A percentile compares a stretch with the other conserved stretches of the same genome.
Evolutionary conservation across 2,888 invertebrate genomes (phyloP).

Genomic region (Diabrotica balteata): DNA sequence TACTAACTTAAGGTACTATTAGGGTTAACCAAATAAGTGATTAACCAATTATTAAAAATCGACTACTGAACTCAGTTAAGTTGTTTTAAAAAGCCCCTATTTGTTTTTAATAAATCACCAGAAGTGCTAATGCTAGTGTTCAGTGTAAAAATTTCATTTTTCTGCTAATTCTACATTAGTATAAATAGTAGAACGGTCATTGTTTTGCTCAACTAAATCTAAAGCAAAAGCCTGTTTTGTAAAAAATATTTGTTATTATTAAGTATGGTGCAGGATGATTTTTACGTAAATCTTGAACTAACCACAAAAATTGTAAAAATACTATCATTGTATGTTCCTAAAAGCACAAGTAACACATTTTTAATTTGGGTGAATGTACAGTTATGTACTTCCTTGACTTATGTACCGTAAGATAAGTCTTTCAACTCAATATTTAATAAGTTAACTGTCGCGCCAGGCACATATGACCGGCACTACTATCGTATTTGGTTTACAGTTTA

Average conservation of each 20-base stretch:
- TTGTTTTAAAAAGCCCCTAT: conserved; percentile 1
- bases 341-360: too few relatives aligned
- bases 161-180: conserved; percentile 11
- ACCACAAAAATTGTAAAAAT: too few relatives aligned
- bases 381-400: too few relatives aligned
- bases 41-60: neutral
- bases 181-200: neutral
- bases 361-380: too few relatives aligned
- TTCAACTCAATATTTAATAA: too few relatives aligned
- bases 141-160: conserved; percentile 9
- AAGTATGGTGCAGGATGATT: conserved; percentile 13
- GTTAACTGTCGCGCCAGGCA: too few relatives aligned
- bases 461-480: too few relatives aligned
- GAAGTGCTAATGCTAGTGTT: conserved; percentile 27
- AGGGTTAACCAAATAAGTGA: too few relatives aligned
- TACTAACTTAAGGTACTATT: too few relatives aligned
- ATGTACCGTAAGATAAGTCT: too few relatives aligned
- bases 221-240: conserved; percentile 22
- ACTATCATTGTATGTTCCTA: too few relatives aligned
- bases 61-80: conserved; percentile 1
- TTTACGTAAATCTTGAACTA: neutral
- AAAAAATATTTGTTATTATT: conserved; percentile 7
- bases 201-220: conserved; percentile 23
- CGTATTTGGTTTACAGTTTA: too few relatives aligned
- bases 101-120: conserved; percentile 2